Percentiles rank a stretch among this genome's conserved stretches.
phyloP scores from a whole-genome alignment of 2,797 vertebrate genomes.

The Gallirallus australis region DNA sequence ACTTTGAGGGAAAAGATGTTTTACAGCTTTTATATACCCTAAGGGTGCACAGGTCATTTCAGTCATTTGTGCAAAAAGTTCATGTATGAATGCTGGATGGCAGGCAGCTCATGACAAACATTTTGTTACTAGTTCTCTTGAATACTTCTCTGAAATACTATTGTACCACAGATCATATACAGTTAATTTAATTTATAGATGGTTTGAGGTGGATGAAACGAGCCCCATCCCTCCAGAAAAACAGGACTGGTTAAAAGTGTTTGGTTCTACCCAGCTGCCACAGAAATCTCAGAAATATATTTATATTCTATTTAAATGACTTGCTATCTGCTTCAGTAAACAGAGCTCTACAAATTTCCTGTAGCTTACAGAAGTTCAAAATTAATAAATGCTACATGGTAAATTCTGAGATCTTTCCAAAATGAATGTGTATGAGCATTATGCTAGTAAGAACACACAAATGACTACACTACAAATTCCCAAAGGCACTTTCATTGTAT shows the following conservation, averaged over 20 bases:
- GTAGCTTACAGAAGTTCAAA: not conserved
- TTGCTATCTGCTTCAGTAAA: not conserved
- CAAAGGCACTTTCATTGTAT: not conserved
- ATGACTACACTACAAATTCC: not conserved
- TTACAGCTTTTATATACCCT: not conserved
- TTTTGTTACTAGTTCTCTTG: not conserved
- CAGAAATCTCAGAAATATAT: not conserved
- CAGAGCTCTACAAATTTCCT: not conserved
- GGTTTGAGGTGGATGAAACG: not conserved
- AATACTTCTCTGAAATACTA: not conserved
- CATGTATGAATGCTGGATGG: not conserved
- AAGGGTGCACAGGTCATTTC: not conserved
- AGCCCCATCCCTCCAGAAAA: not conserved
- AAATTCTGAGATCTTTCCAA: not conserved
- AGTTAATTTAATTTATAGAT: not conserved
- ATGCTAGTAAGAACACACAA: not conserved
- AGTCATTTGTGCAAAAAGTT: not conserved
- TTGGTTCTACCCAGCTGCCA: not conserved
- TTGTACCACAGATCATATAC: not conserved
- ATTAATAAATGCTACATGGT: not conserved
- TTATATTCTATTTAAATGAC: not conserved
- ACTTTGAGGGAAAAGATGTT: not conserved
- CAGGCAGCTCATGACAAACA: not conserved
- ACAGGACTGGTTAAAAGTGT: not conserved
- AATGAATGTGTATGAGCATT: not conserved